These are phyloP conservation scores for Caenorhabditis wallacei DNA, from an alignment of 2,888 invertebrate species.

Conservation along the genomic window DNA sequence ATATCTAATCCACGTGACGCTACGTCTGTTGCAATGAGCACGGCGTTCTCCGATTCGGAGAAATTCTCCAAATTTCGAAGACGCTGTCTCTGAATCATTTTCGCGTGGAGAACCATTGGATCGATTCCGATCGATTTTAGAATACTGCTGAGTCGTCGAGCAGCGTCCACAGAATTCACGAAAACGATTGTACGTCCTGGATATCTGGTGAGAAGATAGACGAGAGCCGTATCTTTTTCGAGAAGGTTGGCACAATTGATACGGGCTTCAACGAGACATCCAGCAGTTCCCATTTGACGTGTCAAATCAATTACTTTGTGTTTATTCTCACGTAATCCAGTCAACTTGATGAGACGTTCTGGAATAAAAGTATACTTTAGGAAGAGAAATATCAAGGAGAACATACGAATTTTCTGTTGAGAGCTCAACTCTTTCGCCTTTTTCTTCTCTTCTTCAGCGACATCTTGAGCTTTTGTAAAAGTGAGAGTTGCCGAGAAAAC, in stretches of 20 bases:
- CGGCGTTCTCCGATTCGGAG: constrained; percentile 85
- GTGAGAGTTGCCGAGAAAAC: constrained; percentile 98
- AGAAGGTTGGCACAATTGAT: constrained; percentile 85
- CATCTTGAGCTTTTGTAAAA: constrained; percentile 88
- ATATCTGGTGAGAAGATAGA: constrained; percentile 92
- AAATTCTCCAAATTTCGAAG: constrained; percentile 94
- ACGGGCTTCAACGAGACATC: constrained; percentile 90
- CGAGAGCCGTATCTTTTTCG: constrained; percentile 90
- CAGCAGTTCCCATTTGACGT: constrained; percentile 90
- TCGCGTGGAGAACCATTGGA: constrained; percentile 86
- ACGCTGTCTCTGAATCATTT: constrained; percentile 95
- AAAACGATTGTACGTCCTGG: constrained; percentile 95
- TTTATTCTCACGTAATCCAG: constrained; percentile 76
- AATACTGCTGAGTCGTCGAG: constrained; percentile 84
- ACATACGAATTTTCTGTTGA: constrained; percentile 84
- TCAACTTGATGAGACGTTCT: constrained; percentile 76
- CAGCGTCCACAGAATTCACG: constrained; percentile 90
- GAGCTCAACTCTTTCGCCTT: constrained; percentile 82
- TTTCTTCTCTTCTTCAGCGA: constrained; percentile 86
- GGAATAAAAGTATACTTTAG: no score
- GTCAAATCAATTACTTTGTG: constrained; percentile 95
- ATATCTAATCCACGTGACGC: constrained; percentile 98
- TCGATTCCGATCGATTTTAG: constrained; percentile 85
- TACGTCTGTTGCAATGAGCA: constrained; percentile 95
- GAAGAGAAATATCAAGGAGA: no score